Percentiles rank a stretch among this genome's conserved stretches.
Evolutionary conservation across 1,140 invertebrate genomes (phyloP).

Genomic region (Drosophila persimilis): DNA sequence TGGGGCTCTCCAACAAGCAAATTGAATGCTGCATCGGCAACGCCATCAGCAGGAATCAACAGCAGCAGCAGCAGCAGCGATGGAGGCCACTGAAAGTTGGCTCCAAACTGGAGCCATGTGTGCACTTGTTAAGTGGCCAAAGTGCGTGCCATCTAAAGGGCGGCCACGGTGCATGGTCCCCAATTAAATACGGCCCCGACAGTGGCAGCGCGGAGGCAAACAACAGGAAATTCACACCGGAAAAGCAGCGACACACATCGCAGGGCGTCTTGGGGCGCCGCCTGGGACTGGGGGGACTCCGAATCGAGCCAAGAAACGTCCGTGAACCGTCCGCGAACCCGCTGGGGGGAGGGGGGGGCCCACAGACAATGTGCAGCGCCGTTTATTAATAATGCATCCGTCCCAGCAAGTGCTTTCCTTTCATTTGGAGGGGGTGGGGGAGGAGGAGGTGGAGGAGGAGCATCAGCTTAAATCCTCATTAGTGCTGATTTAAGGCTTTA

Average conservation of each 20-base stretch:
- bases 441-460: too few relatives aligned
- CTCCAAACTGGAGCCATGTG: slow-evolving; percentile 21
- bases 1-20: slow-evolving; percentile 28
- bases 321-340: slow-evolving; percentile 15
- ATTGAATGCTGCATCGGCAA: slow-evolving; percentile 58
- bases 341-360: not conserved
- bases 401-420: slow-evolving; percentile 2
- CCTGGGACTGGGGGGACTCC: not conserved
- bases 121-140: slow-evolving; percentile 46
- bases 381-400: slow-evolving; percentile 64
- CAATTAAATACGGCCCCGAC: slow-evolving; percentile 60
- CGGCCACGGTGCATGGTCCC: slow-evolving; percentile 15
- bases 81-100: slow-evolving; percentile 37
- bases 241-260: slow-evolving; percentile 55
- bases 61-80: slow-evolving; percentile 12
- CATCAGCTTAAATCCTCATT: slow-evolving; percentile 51
- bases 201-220: slow-evolving; percentile 26
- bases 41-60: slow-evolving; percentile 6
- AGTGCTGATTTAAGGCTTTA: slow-evolving; percentile 50
- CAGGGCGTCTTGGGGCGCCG: slow-evolving; percentile 55
- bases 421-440: not conserved
- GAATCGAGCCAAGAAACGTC: slow-evolving; percentile 10
- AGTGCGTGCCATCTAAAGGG: slow-evolving; percentile 50
- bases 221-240: slow-evolving; percentile 74
- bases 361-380: slow-evolving; percentile 19